A percentile compares a stretch with the other conserved stretches of the same genome.
Conservation (phyloP, 2,797 vertebrate genomes). For the Pseudomugil tenellus region DNA sequence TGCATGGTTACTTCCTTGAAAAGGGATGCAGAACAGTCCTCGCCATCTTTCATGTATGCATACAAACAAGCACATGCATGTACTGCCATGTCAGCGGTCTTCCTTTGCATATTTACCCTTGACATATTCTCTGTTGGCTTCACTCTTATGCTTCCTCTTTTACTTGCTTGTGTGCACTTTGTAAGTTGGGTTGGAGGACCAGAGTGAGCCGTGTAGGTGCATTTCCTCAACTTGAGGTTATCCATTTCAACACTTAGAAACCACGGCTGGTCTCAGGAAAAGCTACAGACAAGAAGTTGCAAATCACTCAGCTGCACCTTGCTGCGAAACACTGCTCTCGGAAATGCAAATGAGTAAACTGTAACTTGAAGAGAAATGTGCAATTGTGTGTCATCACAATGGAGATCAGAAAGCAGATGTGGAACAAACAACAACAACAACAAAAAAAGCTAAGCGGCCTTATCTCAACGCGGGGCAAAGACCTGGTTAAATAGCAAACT, state of each 20-base stretch:
- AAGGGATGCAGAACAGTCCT: not conserved
- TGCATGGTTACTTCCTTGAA: conserved; percentile 9
- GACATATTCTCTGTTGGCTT: conserved; percentile 19
- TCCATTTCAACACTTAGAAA: not conserved
- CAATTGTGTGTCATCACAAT: not conserved
- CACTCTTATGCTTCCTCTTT: conserved; percentile 42
- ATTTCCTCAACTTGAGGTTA: conserved; percentile 6
- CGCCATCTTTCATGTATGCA: not conserved
- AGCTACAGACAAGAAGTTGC: not conserved
- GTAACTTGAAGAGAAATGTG: not conserved
- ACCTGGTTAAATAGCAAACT: not conserved
- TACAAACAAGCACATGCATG: conserved; percentile 10
- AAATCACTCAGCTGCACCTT: not conserved
- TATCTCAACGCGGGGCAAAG: not conserved
- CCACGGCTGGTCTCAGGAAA: not conserved
- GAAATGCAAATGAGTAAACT: conserved; percentile 21
- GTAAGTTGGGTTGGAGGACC: conserved; percentile 5
- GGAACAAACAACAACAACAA: too few relatives aligned
- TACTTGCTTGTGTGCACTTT: conserved; percentile 1
- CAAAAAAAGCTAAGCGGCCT: too few relatives aligned
- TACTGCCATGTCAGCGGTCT: conserved; percentile 24
- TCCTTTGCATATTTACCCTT: conserved; percentile 37
- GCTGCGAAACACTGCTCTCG: not conserved
- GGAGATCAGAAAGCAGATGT: not conserved
- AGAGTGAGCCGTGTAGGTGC: not conserved